These are phyloP conservation scores for Drosophila ficusphila DNA, from an alignment of 1,140 invertebrate species.

Conservation along the genomic window DNA sequence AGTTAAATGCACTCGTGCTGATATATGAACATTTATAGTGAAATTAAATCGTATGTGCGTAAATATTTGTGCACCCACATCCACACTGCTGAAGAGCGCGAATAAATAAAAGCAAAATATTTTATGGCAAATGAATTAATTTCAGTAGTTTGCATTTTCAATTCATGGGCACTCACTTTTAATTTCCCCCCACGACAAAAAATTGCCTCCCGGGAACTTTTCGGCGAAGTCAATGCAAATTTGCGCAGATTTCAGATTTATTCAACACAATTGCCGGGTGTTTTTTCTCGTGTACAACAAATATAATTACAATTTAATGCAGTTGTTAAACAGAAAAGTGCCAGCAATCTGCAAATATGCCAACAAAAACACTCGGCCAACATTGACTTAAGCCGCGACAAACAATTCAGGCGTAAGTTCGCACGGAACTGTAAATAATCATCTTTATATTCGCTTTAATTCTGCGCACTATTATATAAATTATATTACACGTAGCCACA, in stretches of 20 bases:
- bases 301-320: slow-evolving; percentile 66
- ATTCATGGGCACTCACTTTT: slow-evolving; percentile 10
- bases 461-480: slow-evolving; percentile 26
- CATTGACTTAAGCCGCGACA: slow-evolving; percentile 49
- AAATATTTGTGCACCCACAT: slow-evolving; percentile 56
- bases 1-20: neutral
- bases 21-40: slow-evolving; percentile 14
- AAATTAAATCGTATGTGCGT: slow-evolving; percentile 61
- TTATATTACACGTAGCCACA: slow-evolving; percentile 15
- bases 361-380: neutral
- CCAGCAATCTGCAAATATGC: slow-evolving; percentile 39
- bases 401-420: slow-evolving; percentile 48
- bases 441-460: slow-evolving; percentile 38
- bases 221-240: slow-evolving; percentile 39
- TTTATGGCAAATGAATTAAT: slow-evolving; percentile 71
- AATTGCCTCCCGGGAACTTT: slow-evolving; percentile 6
- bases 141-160: slow-evolving; percentile 63
- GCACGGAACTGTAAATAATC: slow-evolving; percentile 56
- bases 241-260: slow-evolving; percentile 33
- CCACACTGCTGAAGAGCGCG: slow-evolving; percentile 28
- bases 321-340: slow-evolving; percentile 38
- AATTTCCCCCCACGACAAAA: neutral
- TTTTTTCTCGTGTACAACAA: slow-evolving; percentile 3
- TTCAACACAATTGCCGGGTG: neutral
- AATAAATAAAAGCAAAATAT: slow-evolving; percentile 72